Evolutionary conservation across 2,797 vertebrate genomes (phyloP), one percentile per base, ranked within the genome.

Genomic region (Pangasius djambal): DNA sequence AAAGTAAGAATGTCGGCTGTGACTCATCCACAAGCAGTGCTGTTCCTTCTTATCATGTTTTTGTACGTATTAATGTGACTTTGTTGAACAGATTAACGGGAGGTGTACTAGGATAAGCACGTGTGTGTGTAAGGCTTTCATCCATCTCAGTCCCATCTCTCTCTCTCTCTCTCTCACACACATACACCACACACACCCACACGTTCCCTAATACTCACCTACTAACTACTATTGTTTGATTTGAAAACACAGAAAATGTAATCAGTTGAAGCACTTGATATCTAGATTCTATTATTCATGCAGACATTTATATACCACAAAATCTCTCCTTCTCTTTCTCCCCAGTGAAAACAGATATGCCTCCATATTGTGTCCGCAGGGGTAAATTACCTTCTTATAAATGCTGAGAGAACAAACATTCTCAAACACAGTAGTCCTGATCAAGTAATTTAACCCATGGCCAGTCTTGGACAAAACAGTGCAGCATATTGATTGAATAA

Each of bases 401-500:
- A 81, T 79, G 85, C 74, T 9, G 44, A 77, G 78, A 72, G 87
- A 44, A 86, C 67, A 88, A 69, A 74, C 85, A 86, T 83, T 52
- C 77, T 75, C 13, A 82, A 88, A 87, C 67, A 87, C 31, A 34
- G n/a, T 34, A 75, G 70, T 75, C 82, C 82, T 88, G 83, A 88
- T 61, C 88, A 89, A 89, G 87, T n/a, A 55, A 40, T 89, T 85
- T 88, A 88, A 88, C 67, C 50, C 89, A 86, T 74, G 67, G 59
- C 65, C 84, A 87, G 85, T 70, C 87, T 65, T 31, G 31, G 77
- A 86, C 85, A 22, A 86, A 86, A 57, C 65, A 87, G 59, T 55
- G 52, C 48, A 40, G 74, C 57, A 61, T 77, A 75, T 55, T 16
- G 22, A 55, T 69, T 44, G 61, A 50, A 52, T 37, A 83, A 89